Conservation (phyloP, 2,888 invertebrate genomes). For the Philereme vetulata region DNA sequence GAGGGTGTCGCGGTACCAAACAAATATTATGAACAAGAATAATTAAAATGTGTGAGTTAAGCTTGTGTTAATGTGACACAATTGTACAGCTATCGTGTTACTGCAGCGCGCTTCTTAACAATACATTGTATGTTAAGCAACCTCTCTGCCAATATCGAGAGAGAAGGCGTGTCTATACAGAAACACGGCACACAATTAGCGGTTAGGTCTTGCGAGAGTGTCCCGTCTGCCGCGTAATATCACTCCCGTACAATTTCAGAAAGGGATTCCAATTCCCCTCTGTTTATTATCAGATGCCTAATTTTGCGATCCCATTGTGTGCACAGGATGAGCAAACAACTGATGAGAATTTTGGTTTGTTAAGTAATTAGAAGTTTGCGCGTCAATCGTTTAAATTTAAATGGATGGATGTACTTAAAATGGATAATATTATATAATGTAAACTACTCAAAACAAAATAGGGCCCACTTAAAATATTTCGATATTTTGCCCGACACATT, state of each 20-base stretch:
- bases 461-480: no score
- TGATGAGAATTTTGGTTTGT: constrained; percentile 59
- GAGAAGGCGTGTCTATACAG: constrained; percentile 54
- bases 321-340: constrained; percentile 58
- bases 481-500: no score
- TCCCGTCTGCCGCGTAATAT: constrained; percentile 48
- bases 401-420: constrained; percentile 7
- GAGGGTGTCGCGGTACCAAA: no score
- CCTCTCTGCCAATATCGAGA: constrained; percentile 55
- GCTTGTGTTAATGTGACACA: no score
- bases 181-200: constrained; percentile 66
- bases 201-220: constrained; percentile 54
- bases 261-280: constrained; percentile 56
- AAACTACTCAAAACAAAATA: no score
- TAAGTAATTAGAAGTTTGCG: constrained; percentile 59
- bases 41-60: no score
- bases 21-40: no score
- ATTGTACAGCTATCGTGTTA: no score
- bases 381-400: constrained; percentile 45
- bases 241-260: constrained; percentile 62
- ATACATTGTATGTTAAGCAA: constrained; percentile 25
- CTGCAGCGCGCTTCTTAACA: no score
- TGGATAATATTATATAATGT: constrained; percentile 9
- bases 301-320: constrained; percentile 63
- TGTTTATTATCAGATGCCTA: constrained; percentile 65